Evolutionary conservation across 2,113 vertebrate species (phyloP), one percentile per base, ranked within the genome.

Genomic region (Corythornis cristatus): DNA sequence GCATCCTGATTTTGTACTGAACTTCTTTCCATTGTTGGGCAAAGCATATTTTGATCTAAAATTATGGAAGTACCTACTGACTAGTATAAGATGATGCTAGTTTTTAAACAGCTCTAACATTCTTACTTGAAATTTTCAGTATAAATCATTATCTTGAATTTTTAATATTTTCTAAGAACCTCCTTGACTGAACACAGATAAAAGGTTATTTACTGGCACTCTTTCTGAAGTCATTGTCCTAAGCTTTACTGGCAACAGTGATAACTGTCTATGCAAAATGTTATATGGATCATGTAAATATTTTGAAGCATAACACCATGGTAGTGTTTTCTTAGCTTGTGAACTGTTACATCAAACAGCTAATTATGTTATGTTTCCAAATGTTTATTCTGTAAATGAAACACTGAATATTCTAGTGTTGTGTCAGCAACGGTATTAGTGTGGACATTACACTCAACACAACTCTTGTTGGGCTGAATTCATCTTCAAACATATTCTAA

Each of bases 261-360:
- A 35, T 92, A 86, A 83, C 74, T 62, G 68, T 74, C 89, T 72
- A 67, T 85, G 72, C 35, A 90, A 94, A 91, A 96, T 77, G 46
- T 87, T 75, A 88, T 57, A 94, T 33, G 57, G 72, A 89, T 74
- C 81, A 31, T 35, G 42, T 87, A 95, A 97, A 94, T 92, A 96
- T 95, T 97, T 95, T 93, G 86, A 96, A 96, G 70, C 81, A 90
- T 83, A 96, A 95, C 86, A 95, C 5, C 17, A 50, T 71, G 78
- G 89, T 23, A 93, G 43, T 93, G 87, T 95, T 96, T 96, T 93
- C 86, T 87, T 87, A 95, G 91, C 90, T 94, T 95, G 94, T 88
- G 92, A 93, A 93, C 93, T 78, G 66, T 43, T 73, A 93, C 71
- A 95, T 95, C 86, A 93, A 95, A 96, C 67, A 93, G 86, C 53